Evolutionary conservation across 2,888 invertebrate genomes (phyloP).

Genomic region (Prosopocoilus inquinatus): DNA sequence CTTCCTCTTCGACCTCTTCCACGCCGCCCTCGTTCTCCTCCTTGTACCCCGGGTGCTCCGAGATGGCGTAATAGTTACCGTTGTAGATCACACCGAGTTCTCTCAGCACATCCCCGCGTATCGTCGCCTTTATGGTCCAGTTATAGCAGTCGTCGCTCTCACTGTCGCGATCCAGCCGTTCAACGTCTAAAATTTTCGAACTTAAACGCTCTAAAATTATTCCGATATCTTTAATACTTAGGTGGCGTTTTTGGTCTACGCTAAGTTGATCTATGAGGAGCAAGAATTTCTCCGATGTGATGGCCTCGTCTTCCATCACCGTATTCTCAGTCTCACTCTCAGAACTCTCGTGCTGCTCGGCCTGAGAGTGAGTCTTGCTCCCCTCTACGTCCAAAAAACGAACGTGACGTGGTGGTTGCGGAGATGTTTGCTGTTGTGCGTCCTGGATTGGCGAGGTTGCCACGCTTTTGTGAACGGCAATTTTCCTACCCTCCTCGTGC

Average conservation of each 20-base stretch:
- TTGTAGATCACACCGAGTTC: constrained; percentile 93
- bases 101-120: constrained; percentile 84
- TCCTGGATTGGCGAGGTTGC: constrained; percentile 92
- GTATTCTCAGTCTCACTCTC: constrained; percentile 94
- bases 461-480: constrained; percentile 88
- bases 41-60: constrained; percentile 91
- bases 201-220: constrained; percentile 89
- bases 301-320: constrained; percentile 86
- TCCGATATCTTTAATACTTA: constrained; percentile 93
- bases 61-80: constrained; percentile 92
- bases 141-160: constrained; percentile 93
- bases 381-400: constrained; percentile 81
- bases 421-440: constrained; percentile 54
- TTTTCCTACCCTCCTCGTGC: constrained; percentile 89
- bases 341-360: constrained; percentile 75
- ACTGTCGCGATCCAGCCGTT: constrained; percentile 85
- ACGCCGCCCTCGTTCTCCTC: constrained; percentile 84
- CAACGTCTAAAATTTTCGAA: constrained; percentile 91
- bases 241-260: constrained; percentile 87
- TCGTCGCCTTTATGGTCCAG: constrained; percentile 95
- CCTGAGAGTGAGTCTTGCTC: constrained; percentile 40
- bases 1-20: constrained; percentile 82
- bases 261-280: constrained; percentile 90
- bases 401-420: constrained; percentile 68
- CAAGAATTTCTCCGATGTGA: constrained; percentile 89